A percentile compares a stretch with the other conserved stretches of the same genome.
These are phyloP conservation scores for Lithophane semibrunnea DNA, from an alignment of 2,888 invertebrate genomes.

Conservation along the genomic window DNA sequence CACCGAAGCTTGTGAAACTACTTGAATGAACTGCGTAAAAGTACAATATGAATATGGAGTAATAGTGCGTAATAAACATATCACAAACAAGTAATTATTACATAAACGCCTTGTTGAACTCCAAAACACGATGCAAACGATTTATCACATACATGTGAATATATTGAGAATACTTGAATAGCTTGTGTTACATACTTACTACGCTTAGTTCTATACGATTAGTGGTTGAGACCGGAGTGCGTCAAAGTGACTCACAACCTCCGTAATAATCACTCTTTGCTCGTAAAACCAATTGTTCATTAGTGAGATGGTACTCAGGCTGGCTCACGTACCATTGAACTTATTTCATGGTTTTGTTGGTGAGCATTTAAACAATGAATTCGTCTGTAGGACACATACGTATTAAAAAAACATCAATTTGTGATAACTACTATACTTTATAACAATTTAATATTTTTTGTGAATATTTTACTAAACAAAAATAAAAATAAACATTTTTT, in stretches of 20 bases:
- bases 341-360: conserved; percentile 15
- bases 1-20: background rate
- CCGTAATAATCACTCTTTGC: conserved; percentile 48
- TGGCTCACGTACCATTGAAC: conserved; percentile 36
- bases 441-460: too few relatives aligned
- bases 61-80: conserved; percentile 15
- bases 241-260: conserved; percentile 62
- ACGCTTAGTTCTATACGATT: conserved; percentile 26
- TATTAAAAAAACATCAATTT: conserved; percentile 11
- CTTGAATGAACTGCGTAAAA: conserved; percentile 23
- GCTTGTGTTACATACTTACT: conserved; percentile 7
- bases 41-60: background rate
- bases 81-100: conserved; percentile 18
- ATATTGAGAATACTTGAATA: background rate
- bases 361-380: background rate
- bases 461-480: too few relatives aligned
- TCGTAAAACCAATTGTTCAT: conserved; percentile 64
- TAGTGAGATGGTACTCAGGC: conserved; percentile 55
- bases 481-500: too few relatives aligned
- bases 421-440: too few relatives aligned
- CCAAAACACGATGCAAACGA: conserved; percentile 31
- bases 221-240: conserved; percentile 40
- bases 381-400: background rate
- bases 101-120: conserved; percentile 31
- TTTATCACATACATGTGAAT: conserved; percentile 39